phyloP scores from a whole-genome alignment of 2,113 vertebrate species.

The Gracilinanus agilis region DNA sequence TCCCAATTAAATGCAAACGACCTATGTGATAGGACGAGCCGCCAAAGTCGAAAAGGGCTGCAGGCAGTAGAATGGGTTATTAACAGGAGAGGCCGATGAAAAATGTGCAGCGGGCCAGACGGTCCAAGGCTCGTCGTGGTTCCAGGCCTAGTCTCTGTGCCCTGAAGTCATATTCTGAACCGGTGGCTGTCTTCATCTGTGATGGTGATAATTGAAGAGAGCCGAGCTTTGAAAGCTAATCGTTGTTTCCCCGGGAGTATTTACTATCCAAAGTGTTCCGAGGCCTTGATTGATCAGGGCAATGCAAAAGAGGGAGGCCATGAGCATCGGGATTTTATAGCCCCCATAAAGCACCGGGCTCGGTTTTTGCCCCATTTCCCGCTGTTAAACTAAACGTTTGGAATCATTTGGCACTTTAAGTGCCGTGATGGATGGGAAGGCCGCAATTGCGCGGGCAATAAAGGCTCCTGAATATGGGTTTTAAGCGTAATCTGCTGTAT shows the following conservation, averaged over 20 bases:
- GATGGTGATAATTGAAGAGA: constrained; percentile 47
- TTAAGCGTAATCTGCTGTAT: constrained; percentile 81
- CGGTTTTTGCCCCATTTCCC: constrained; percentile 80
- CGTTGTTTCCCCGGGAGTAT: constrained; percentile 54
- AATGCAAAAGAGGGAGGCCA: constrained; percentile 73
- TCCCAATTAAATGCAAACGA: background rate
- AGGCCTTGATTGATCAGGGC: constrained; percentile 74
- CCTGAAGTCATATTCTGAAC: constrained; percentile 29
- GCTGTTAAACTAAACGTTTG: constrained; percentile 80
- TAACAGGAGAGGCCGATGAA: background rate
- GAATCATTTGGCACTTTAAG: constrained; percentile 83
- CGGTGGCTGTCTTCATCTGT: constrained; percentile 32
- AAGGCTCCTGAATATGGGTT: constrained; percentile 76
- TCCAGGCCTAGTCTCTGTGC: background rate
- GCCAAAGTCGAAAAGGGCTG: background rate
- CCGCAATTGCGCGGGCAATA: constrained; percentile 81
- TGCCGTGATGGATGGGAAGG: constrained; percentile 82
- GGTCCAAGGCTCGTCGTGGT: background rate
- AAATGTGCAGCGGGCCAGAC: background rate
- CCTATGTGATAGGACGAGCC: background rate
- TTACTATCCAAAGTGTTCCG: constrained; percentile 64
- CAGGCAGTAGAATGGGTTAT: background rate
- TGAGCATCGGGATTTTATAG: constrained; percentile 79
- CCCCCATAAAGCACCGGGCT: constrained; percentile 78
- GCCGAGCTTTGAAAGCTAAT: constrained; percentile 66